Conservation (phyloP, 2,888 invertebrate genomes). For the Neoaliturus tenellus region DNA sequence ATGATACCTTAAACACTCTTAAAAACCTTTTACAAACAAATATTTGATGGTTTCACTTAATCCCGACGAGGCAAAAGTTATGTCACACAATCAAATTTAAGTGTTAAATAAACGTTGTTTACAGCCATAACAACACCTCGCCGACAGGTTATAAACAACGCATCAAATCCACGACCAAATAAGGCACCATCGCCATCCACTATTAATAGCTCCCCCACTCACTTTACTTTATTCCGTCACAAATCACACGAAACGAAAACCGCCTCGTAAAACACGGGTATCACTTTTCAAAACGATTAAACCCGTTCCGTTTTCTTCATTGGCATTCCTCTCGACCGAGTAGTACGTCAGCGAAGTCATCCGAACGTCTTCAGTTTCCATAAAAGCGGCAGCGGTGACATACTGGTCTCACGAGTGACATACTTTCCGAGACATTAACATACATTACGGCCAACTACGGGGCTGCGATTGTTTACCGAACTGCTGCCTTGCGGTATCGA, state of each 20-base stretch:
- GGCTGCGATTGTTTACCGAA: conserved; percentile 36
- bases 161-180: background rate
- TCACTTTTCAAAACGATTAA: conserved; percentile 25
- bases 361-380: conserved; percentile 43
- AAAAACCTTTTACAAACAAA: no score
- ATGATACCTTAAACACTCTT: no score
- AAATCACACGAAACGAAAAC: background rate
- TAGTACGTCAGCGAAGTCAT: conserved; percentile 25
- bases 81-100: no score
- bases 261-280: conserved; percentile 17
- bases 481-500: conserved; percentile 18
- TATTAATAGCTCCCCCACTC: background rate
- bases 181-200: background rate
- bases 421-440: conserved; percentile 45
- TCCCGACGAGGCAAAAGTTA: no score
- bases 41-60: no score
- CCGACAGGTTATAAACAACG: background rate
- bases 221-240: background rate
- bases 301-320: conserved; percentile 32
- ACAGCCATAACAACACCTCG: no score
- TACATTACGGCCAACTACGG: conserved; percentile 43
- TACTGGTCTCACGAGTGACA: conserved; percentile 40
- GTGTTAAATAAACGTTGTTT: no score
- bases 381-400: conserved; percentile 40
- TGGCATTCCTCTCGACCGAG: background rate